A percentile compares a stretch with the other conserved stretches of the same genome.
Conservation (phyloP, 2,113 vertebrate genomes). For the Larimichthys polyactis region DNA sequence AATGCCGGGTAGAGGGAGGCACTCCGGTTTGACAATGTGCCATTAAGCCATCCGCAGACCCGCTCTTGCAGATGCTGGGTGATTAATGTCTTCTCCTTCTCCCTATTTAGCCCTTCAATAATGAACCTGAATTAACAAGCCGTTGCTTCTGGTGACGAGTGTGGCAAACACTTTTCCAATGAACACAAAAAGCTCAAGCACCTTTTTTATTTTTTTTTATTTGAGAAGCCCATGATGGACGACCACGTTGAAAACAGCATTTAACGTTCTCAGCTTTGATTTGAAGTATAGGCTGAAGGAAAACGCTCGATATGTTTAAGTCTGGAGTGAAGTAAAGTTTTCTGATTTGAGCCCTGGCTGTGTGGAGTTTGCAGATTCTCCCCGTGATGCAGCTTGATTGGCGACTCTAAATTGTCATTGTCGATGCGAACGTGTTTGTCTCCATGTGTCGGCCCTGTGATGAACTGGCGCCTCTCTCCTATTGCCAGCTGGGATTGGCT, state of each 20-base stretch:
- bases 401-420: too few species aligned
- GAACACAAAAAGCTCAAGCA: constrained; percentile 23
- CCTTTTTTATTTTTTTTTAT: neutral
- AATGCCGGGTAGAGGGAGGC: constrained; percentile 54
- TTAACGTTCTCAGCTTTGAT: neutral
- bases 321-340: too few species aligned
- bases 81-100: constrained; percentile 66
- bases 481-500: too few species aligned
- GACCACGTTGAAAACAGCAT: neutral
- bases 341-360: too few species aligned
- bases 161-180: constrained; percentile 6
- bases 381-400: too few species aligned
- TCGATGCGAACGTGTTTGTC: too few species aligned
- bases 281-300: neutral
- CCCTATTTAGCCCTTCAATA: constrained; percentile 53
- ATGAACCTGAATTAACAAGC: constrained; percentile 65
- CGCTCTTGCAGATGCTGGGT: constrained; percentile 52
- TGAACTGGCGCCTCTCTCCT: too few species aligned
- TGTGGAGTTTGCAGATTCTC: too few species aligned
- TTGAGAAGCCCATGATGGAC: neutral
- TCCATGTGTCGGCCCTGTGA: too few species aligned
- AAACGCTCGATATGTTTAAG: neutral
- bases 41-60: constrained; percentile 59
- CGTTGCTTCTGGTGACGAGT: constrained; percentile 26
- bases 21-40: constrained; percentile 68